Conservation (phyloP, 2,113 vertebrate species). For the Phylloscopus trochiloides region DNA sequence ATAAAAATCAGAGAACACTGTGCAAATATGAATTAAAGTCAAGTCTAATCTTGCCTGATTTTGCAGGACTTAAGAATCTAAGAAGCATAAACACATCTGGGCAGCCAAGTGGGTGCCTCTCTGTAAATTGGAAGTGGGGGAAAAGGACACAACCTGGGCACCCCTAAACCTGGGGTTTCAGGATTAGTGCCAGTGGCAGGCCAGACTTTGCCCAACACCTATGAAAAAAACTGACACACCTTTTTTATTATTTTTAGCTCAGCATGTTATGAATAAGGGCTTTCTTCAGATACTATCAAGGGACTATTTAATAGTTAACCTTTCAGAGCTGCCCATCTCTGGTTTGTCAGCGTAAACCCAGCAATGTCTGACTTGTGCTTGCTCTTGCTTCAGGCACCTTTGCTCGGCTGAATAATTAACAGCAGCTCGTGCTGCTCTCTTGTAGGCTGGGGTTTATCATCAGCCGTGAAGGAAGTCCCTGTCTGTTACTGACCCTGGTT, state of each 20-base stretch:
- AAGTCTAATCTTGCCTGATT: background rate
- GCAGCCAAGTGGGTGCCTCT: background rate
- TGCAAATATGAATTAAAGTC: background rate
- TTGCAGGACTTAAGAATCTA: background rate
- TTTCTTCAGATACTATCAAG: background rate
- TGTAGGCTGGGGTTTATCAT: rapidly evolving
- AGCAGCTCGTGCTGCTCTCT: background rate
- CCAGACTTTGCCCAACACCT: background rate
- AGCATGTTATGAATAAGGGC: background rate
- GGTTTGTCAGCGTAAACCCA: rapidly evolving
- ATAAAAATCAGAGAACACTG: background rate
- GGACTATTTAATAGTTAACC: background rate
- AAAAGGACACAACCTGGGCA: background rate
- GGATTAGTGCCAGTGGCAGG: background rate
- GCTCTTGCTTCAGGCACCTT: background rate
- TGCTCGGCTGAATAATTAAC: background rate
- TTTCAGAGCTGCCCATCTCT: background rate
- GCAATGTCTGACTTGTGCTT: no score
- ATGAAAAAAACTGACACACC: background rate
- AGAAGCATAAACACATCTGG: background rate
- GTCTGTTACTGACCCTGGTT: background rate
- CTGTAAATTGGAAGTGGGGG: background rate
- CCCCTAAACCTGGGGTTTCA: background rate
- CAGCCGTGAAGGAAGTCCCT: background rate
- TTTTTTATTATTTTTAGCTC: background rate